Evolutionary conservation across 2,797 vertebrate genomes (phyloP), one percentile per base, ranked within the genome.

Genomic region (Crocodylus rhombifer): DNA sequence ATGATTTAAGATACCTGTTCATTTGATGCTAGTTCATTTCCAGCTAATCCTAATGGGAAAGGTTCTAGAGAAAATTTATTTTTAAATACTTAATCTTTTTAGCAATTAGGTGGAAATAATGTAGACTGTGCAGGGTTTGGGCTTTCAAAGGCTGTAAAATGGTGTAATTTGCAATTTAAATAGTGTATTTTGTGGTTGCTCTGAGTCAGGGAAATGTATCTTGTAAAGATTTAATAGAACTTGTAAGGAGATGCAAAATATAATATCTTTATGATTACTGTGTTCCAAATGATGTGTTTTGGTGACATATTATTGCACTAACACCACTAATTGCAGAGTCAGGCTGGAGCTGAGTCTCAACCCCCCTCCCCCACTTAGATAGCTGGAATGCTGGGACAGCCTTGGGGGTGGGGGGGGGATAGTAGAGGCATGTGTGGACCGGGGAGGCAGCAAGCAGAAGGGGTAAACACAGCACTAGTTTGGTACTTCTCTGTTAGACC

Each of bases 11-110:
- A 91, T 92, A 90, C 80, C 71, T 0, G 1, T 80, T 91, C n/a
- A 17, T 76, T 92, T 89, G 89, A 77, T 3, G 4, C 62, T 75
- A 23, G 76, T 81, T 92, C 67, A 79, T 93, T 94, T 95, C 83
- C 77, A 94, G 42, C 60, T 92, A 91, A 94, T 91, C 63, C 60
- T 90, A 85, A 74, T 74, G 89, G 90, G 77, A 95, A 84, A 87
- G 33, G 3, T 84, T 92, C 63, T 90, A 86, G 57, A 73, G 77
- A 93, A 92, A 97, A 91, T 23, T 76, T 28, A 77, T 65, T 93
- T 91, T 82, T 56, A 88, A 95, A 85, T 90, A 79, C 76, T 90
- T 92, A 90, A 77, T 91, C 55, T 89, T 20, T 75, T 76, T 74
- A 91, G 64, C 42, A 96, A 87, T 93, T 84, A 86, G 71, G 28